Evolutionary conservation across 2,888 invertebrate species (phyloP).

Genomic region (Drosophila nigricruria): DNA sequence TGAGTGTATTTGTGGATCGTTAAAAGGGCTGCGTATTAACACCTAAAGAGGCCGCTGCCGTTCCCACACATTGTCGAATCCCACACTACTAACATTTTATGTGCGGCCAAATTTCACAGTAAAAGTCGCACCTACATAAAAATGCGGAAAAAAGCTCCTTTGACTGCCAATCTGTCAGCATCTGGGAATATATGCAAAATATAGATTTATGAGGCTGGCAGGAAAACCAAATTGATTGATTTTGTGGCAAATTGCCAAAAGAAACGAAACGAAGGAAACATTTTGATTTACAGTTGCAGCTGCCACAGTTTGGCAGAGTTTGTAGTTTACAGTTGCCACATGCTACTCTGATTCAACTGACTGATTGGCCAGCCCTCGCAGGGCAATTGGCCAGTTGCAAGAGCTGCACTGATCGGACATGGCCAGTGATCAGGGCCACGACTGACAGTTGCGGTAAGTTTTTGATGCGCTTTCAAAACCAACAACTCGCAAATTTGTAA

Average conservation of each 20-base stretch:
- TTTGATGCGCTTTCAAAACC: constrained; percentile 77
- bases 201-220: constrained; percentile 43
- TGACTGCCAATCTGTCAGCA: constrained; percentile 49
- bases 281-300: constrained; percentile 29
- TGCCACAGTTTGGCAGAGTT: not conserved
- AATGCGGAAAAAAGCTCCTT: not conserved
- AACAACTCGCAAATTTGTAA: constrained; percentile 57
- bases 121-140: constrained; percentile 60
- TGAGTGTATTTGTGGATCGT: constrained; percentile 13
- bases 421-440: constrained; percentile 32
- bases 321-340: constrained; percentile 8
- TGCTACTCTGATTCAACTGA: constrained; percentile 20
- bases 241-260: constrained; percentile 28
- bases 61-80: constrained; percentile 43
- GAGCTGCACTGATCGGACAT: constrained; percentile 21
- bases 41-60: constrained; percentile 45
- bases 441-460: constrained; percentile 77
- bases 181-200: not conserved
- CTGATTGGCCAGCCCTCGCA: constrained; percentile 16
- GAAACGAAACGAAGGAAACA: not conserved
- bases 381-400: constrained; percentile 31
- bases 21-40: constrained; percentile 59
- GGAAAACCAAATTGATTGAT: constrained; percentile 56
- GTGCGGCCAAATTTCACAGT: constrained; percentile 47
- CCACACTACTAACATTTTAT: constrained; percentile 45